phyloP scores from a whole-genome alignment of 2,113 vertebrate species.

The Ancistrus triradiatus region DNA sequence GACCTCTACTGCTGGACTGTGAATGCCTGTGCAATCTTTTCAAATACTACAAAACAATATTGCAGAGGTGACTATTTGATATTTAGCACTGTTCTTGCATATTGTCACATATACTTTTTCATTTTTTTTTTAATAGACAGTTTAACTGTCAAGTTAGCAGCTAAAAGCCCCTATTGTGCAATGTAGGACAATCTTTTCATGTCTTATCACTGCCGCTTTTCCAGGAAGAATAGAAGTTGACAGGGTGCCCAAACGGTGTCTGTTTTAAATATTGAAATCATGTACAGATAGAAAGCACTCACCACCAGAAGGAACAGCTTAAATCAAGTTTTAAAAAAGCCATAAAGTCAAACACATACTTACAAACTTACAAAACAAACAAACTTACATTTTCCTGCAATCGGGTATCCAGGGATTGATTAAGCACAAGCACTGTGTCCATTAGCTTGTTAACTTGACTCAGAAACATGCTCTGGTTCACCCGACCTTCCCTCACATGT shows the following conservation, averaged over 20 bases:
- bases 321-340: background rate
- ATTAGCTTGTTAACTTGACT: slow-evolving; percentile 29
- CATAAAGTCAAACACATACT: too few relatives aligned
- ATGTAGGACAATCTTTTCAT: too few relatives aligned
- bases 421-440: slow-evolving; percentile 41
- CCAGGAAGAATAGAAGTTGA: background rate
- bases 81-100: too few relatives aligned
- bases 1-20: slow-evolving; percentile 12
- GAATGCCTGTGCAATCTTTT: background rate
- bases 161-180: background rate
- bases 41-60: background rate
- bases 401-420: slow-evolving; percentile 50
- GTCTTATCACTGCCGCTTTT: background rate
- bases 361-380: too few relatives aligned
- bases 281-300: too few relatives aligned
- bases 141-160: background rate
- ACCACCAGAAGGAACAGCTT: too few relatives aligned
- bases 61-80: too few relatives aligned
- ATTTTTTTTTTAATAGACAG: too few relatives aligned
- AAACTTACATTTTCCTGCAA: slow-evolving; percentile 55
- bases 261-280: slow-evolving; percentile 15
- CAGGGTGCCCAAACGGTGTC: background rate
- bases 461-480: slow-evolving; percentile 17
- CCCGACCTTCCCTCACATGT: slow-evolving; percentile 35
- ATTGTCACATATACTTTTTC: background rate